Base-by-base conservation (phyloP, 2,797 vertebrate species). In the Enteromius mattozi region DNA sequence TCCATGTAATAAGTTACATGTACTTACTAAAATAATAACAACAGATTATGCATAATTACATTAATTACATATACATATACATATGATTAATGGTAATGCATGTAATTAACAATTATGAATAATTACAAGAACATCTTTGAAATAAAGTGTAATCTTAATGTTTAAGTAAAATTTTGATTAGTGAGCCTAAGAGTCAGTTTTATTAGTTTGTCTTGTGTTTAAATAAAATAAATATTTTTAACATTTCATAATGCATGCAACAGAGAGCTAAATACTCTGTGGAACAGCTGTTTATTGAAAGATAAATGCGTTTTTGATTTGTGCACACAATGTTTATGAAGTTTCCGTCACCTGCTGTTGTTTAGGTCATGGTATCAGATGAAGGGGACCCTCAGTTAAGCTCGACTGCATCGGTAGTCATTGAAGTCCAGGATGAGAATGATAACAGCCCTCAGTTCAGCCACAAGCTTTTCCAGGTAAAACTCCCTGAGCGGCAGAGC, bases 301-400 rank as follows among this genome's bases (percentile, higher is more conserved):
- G 14, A 21, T 21, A 72, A 5, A 49, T 45, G 27, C 35, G 27
- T 5, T 33, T 74, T 82, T 47, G 24, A 80, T 45, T n/a, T 33
- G 61, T 79, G 19, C n/a, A 49, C 66, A 75, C 13, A 5, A 35
- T 24, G 30, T 49, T 69, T 3, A 13, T 71, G 61, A 10, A 80
- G 13, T 37, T 86, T 77, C 21, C 30, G 9, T 33, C 40, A 35
- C 2, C 47, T 84, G 42, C 17, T 19, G 35, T 71, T 82, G 33
- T 81, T 69, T 91, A 99, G 98, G 97, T 99, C 9, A 95, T 96
- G 0, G 97, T 98, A 66, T 96, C 95, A 0, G 98, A 99, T 91
- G 96, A 97, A 0, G 98, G 97, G 17, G 91, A 94, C 2, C 97
- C 98, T 0, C 19, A 93, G 1, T 88, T 98, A 19, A 94, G 93